Evolutionary conservation across 2,888 invertebrate genomes (phyloP).

Genomic region (Drosophila longiperda): DNA sequence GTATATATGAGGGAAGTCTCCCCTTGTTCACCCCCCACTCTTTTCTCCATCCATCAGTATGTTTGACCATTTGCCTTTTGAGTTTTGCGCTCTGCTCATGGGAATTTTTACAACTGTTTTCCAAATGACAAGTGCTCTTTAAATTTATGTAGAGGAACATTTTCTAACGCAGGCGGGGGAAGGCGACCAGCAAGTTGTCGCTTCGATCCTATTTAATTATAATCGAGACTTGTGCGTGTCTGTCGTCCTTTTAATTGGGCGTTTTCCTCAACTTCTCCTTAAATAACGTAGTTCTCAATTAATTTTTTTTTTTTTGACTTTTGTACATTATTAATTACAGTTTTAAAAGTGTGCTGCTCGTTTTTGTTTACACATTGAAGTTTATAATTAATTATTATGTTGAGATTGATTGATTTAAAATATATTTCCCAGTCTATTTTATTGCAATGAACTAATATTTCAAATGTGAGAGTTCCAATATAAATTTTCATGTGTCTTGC

Average conservation of each 20-base stretch:
- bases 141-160: conserved; percentile 1
- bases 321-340: conserved; percentile 35
- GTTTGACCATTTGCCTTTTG: conserved; percentile 47
- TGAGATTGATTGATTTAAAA: no score
- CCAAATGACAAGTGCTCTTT: conserved; percentile 67
- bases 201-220: conserved; percentile 38
- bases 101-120: conserved; percentile 74
- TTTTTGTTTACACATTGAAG: conserved; percentile 14
- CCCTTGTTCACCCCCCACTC: background rate
- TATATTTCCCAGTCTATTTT: background rate
- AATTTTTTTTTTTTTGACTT: background rate
- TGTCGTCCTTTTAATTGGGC: conserved; percentile 47
- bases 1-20: conserved; percentile 50
- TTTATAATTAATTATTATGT: background rate
- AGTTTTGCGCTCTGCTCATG: conserved; percentile 50
- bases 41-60: background rate
- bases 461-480: background rate
- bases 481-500: background rate
- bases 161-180: background rate
- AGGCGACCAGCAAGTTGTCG: conserved; percentile 9
- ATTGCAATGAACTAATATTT: background rate
- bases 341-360: conserved; percentile 13
- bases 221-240: conserved; percentile 24
- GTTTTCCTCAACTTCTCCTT: conserved; percentile 34
- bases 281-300: conserved; percentile 20